phyloP scores from a whole-genome alignment of 2,888 invertebrate species.

The Apodemia mormo region DNA sequence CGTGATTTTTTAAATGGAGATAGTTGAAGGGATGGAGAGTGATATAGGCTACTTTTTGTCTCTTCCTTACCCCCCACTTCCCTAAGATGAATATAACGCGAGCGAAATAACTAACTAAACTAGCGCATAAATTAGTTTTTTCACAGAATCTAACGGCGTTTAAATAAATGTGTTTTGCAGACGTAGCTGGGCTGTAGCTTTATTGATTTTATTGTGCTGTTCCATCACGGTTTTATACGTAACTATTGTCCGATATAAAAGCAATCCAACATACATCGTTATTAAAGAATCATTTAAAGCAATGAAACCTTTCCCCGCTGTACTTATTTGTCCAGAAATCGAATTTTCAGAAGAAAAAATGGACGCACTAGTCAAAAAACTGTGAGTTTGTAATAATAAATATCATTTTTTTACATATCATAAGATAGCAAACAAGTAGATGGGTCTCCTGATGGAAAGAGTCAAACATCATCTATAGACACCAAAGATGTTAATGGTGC shows the following conservation, averaged over 20 bases:
- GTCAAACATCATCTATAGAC: too few species aligned
- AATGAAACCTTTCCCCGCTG: conserved; percentile 49
- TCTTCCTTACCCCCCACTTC: too few species aligned
- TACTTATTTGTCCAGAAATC: conserved; percentile 57
- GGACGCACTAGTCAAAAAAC: conserved; percentile 45
- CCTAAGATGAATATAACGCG: too few species aligned
- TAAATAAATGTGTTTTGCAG: conserved; percentile 39
- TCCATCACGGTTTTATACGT: conserved; percentile 43
- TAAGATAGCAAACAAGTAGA: too few species aligned
- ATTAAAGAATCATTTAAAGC: conserved; percentile 35
- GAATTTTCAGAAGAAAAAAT: conserved; percentile 46
- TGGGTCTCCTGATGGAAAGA: too few species aligned
- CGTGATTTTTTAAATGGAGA: too few species aligned
- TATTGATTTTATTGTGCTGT: conserved; percentile 44
- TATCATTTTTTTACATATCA: neutral
- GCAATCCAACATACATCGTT: conserved; percentile 53
- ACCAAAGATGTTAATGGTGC: too few species aligned
- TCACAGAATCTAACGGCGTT: neutral
- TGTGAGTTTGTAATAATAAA: conserved; percentile 45
- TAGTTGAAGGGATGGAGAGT: too few species aligned
- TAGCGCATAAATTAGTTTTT: too few species aligned
- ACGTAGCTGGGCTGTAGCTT: conserved; percentile 46
- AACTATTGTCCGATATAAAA: conserved; percentile 46
- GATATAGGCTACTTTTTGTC: too few species aligned
- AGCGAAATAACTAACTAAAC: too few species aligned